Conservation (phyloP, 1,140 invertebrate genomes). For the Yoshiicerus persimilis region DNA sequence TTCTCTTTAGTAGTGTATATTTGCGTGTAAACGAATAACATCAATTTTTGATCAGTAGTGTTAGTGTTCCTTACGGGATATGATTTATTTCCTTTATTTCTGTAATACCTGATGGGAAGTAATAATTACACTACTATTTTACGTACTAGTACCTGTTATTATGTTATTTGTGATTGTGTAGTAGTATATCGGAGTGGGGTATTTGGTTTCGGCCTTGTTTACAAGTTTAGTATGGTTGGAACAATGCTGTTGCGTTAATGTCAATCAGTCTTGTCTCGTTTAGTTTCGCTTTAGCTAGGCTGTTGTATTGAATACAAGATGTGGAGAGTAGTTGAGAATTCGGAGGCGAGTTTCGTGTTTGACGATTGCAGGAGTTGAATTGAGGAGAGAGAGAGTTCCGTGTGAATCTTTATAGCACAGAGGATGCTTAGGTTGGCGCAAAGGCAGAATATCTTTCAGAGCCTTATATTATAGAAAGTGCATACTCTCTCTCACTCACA, state of each 20-base stretch:
- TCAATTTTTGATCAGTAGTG: too few species aligned
- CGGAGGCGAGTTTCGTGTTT: neutral
- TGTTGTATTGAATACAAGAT: neutral
- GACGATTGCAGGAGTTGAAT: neutral
- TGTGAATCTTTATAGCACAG: conserved; percentile 24
- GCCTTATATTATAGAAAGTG: neutral
- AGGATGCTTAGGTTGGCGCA: conserved; percentile 1
- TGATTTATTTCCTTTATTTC: too few species aligned
- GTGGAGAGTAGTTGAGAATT: neutral
- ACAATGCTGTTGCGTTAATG: neutral
- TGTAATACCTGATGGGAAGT: too few species aligned
- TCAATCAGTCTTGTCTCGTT: neutral
- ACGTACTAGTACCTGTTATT: too few species aligned
- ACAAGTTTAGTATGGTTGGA: neutral
- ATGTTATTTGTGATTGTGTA: too few species aligned
- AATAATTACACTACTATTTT: too few species aligned
- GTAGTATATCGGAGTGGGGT: too few species aligned
- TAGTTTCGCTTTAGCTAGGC: neutral
- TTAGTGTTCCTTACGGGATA: too few species aligned
- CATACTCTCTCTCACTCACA: neutral
- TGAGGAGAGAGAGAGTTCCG: neutral
- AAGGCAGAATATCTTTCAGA: conserved; percentile 24
- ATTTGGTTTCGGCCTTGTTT: neutral
- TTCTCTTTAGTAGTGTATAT: too few species aligned
- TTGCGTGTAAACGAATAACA: too few species aligned